Evolutionary conservation across 1,140 invertebrate genomes (phyloP), one percentile per base, ranked within the genome.

Genomic region (Caenorhabditis brenneri): DNA sequence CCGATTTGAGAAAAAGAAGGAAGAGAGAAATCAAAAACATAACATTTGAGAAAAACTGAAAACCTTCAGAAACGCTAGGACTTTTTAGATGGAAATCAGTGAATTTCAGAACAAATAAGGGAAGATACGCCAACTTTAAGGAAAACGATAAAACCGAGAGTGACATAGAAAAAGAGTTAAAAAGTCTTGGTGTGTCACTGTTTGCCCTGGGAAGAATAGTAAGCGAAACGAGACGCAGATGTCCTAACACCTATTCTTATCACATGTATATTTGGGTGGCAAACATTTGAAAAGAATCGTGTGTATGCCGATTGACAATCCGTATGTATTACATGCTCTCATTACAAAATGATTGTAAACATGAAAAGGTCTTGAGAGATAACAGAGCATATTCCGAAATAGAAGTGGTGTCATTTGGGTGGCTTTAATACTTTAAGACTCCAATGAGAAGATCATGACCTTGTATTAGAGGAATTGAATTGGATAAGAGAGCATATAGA

Each of bases 241-340:
- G 22, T 74, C 65, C n/a, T 74, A 74, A 74, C 65, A 46, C 65
- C 65, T 33, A 42, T 74, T 74, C 65, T 74, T 74, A 74, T 74
- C 65, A 74, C 65, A 74, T 74, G 65, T 74, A 74, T 74, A 74
- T 74, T 74, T 42, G 19, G n/a, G 65, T 74, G 65, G 29, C 36
- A 74, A 74, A 42, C 36, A 74, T 65, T 51, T 16, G 60, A 10
- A 19, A 33, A 36, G n/a, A n/a, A 58, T 58, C 24, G 53, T 58
- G n/a, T 58, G 48, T n/a, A 51, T 42, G 39, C 39, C 39, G 53
- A 15, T 10, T 10, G 31, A 9, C 36, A 24, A 42, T 74, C 36
- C 33, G 65, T 42, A 74, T 74, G 65, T 74, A 74, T 42, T 74
- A 74, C 65, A 74, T 39, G 65, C 36, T 74, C 36, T 22, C n/a